Conservation (phyloP, 2,113 vertebrate species). For the Eolophus roseicapilla region DNA sequence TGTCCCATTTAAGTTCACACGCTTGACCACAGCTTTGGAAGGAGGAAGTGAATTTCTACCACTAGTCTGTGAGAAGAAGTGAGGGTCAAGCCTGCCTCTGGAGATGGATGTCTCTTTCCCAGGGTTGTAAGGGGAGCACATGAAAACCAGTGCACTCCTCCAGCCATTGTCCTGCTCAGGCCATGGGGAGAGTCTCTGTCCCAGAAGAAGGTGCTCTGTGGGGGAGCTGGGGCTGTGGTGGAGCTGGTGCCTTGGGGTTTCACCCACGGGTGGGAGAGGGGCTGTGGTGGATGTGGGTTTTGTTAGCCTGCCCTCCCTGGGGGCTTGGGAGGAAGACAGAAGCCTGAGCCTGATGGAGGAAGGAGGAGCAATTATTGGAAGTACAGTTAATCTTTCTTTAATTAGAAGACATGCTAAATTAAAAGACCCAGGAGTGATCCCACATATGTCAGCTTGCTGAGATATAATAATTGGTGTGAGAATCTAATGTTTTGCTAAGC, state of each 20-base stretch:
- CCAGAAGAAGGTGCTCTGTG: neutral
- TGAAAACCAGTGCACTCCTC: neutral
- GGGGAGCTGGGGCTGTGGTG: neutral
- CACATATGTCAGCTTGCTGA: conserved; percentile 24
- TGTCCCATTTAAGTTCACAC: neutral
- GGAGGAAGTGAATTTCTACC: neutral
- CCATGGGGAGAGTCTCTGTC: neutral
- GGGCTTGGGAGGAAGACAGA: neutral
- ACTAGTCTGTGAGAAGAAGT: neutral
- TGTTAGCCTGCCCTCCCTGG: neutral
- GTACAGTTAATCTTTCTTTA: conserved; percentile 65
- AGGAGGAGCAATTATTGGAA: conserved; percentile 46
- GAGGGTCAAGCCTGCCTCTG: neutral
- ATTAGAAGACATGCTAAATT: conserved; percentile 63
- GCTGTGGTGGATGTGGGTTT: neutral
- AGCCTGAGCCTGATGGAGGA: neutral
- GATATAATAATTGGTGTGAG: conserved; percentile 39
- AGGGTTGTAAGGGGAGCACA: neutral
- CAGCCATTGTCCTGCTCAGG: neutral
- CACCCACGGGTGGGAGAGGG: neutral
- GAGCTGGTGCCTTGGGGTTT: neutral
- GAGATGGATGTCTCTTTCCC: neutral
- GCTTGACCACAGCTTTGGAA: neutral
- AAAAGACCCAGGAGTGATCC: conserved; percentile 55
- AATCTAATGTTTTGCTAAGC: conserved; percentile 33